Percentiles rank a stretch among this genome's conserved stretches.
Evolutionary conservation across 2,888 invertebrate species (phyloP).

Genomic region (Troides aeacus): DNA sequence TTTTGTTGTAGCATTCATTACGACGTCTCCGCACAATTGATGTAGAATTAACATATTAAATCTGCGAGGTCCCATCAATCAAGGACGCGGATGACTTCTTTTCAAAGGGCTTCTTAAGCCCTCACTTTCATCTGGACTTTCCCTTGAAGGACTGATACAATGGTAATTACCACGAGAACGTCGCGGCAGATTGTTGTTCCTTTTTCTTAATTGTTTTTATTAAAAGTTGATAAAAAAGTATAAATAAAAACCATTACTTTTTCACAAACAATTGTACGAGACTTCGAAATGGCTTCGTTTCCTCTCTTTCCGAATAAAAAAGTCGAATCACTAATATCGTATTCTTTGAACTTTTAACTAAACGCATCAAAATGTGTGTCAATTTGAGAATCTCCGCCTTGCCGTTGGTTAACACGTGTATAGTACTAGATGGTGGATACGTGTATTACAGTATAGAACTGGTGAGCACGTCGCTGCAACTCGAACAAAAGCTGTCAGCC

Average conservation of each 20-base stretch:
- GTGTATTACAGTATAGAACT: slow-evolving; percentile 1
- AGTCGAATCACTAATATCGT: too few relatives aligned
- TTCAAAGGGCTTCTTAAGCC: slow-evolving; percentile 73
- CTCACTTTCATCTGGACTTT: slow-evolving; percentile 71
- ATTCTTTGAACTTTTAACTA: not conserved
- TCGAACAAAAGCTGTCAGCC: slow-evolving; percentile 29
- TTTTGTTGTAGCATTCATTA: slow-evolving; percentile 41
- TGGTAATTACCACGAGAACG: slow-evolving; percentile 27
- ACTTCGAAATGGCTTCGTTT: too few relatives aligned
- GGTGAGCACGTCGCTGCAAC: slow-evolving; percentile 13
- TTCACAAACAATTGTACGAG: too few relatives aligned
- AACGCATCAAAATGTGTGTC: not conserved
- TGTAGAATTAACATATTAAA: slow-evolving; percentile 75
- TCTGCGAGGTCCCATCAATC: slow-evolving; percentile 70
- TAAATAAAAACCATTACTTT: not conserved
- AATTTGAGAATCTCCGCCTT: not conserved
- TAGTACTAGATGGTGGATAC: not conserved
- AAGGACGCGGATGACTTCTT: slow-evolving; percentile 62
- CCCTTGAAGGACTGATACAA: slow-evolving; percentile 30
- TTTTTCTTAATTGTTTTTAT: slow-evolving; percentile 1
- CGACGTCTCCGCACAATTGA: slow-evolving; percentile 34
- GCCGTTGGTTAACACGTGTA: not conserved
- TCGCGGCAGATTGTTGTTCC: not conserved
- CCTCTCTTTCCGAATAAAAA: too few relatives aligned
- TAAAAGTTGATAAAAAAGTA: not conserved